Evolutionary conservation across 1,140 invertebrate genomes (phyloP), one percentile per base, ranked within the genome.

Genomic region (Drosophila micromelanica): DNA sequence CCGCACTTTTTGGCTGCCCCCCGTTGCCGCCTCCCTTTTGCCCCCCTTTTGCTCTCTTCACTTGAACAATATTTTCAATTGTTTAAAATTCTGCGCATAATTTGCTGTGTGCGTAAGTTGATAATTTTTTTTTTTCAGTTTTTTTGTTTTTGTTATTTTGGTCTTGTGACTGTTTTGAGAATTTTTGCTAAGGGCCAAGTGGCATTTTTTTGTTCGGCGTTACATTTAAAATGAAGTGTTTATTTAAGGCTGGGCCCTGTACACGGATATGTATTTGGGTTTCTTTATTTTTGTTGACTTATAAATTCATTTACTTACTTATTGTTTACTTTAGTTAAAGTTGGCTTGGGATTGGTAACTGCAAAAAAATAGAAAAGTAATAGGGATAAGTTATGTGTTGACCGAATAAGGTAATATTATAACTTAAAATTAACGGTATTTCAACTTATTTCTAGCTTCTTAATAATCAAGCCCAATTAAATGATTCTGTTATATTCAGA

Each of bases 211-310:
- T 67, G n/a, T n/a, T n/a, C n/a, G 78, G 74, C 74, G 81, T 73
- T 86, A 85, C 78, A 86, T 81, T 86, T 87, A 76, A 87, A 87
- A 86, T 86, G 23, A 81, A 77, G 73, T 85, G 81, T 87, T 87
- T 78, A 64, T 63, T 78, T 75, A 69, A 65, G 61, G 51, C 30
- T 65, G 42, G 57, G 60, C 60, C 59, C 46, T 17, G 37, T 43
- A 57, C 43, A 45, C 23, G 43, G 15, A 38, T 49, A 40, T n/a
- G 37, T 51, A 23, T 52, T 62, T n/a, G 7, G n/a, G 6, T 8
- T 9, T 35, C 8, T 69, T 51, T 12, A 37, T 17, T 48, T 13
- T 52, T 38, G 42, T 61, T 60, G 27, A 30, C 27, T 52, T 43
- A 15, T 6, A 27, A 45, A 48, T 8, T 52, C 42, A 46, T 73